phyloP scores from a whole-genome alignment of 2,113 vertebrate genomes.

The Mormyrus lacerda region DNA sequence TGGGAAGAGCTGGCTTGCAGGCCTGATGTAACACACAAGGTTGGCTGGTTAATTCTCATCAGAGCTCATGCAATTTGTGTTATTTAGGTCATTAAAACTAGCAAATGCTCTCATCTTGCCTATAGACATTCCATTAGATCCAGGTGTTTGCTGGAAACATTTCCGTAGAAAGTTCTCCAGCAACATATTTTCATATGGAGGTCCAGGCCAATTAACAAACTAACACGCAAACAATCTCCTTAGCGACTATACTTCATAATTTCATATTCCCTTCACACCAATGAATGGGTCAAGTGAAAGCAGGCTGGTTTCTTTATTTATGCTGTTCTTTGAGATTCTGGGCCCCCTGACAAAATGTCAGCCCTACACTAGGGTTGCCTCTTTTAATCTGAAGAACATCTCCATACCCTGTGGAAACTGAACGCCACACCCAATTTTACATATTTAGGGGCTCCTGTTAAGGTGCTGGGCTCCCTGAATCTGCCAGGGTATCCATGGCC shows the following conservation, averaged over 20 bases:
- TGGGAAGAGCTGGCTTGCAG: not conserved
- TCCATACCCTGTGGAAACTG: too few relatives aligned
- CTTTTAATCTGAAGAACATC: too few relatives aligned
- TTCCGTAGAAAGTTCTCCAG: not conserved
- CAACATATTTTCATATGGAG: not conserved
- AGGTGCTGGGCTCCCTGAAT: too few relatives aligned
- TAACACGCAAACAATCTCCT: not conserved
- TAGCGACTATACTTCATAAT: not conserved
- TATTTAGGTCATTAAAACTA: slow-evolving; percentile 4
- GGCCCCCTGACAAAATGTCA: too few relatives aligned
- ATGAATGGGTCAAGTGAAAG: not conserved
- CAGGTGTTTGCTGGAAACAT: not conserved
- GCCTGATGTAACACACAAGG: slow-evolving; percentile 7
- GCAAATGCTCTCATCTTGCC: not conserved
- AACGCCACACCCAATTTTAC: too few relatives aligned
- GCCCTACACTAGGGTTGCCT: too few relatives aligned
- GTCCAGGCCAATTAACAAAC: not conserved
- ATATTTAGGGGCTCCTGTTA: too few relatives aligned
- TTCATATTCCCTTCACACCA: not conserved
- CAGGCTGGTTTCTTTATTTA: not conserved
- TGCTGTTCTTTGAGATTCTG: too few relatives aligned
- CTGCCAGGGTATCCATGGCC: too few relatives aligned
- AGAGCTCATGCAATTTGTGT: not conserved
- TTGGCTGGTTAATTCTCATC: not conserved
- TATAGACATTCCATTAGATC: not conserved